Percentiles rank a stretch among this genome's conserved stretches.
phyloP scores from a whole-genome alignment of 2,888 invertebrate genomes.

The Campoplex nolae region DNA sequence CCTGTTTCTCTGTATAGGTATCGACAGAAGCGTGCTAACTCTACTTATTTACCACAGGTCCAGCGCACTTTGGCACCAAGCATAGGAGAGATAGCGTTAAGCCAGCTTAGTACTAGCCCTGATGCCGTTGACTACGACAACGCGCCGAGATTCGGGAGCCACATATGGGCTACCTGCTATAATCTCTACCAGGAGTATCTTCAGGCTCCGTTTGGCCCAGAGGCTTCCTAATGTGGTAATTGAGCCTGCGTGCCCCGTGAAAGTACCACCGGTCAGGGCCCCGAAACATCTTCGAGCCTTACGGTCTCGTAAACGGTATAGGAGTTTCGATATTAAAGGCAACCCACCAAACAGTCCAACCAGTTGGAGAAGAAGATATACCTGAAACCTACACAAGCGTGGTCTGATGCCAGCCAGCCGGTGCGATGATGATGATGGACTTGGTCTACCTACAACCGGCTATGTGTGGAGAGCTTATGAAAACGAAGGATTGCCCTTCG shows the following conservation, averaged over 20 bases:
- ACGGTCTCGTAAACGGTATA: not conserved
- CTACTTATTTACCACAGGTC: not conserved
- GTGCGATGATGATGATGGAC: conserved; percentile 59
- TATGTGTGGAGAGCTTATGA: conserved; percentile 3
- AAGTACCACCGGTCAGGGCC: conserved; percentile 47
- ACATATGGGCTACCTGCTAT: conserved; percentile 25
- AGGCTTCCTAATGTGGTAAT: conserved; percentile 67
- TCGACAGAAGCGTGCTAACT: not conserved
- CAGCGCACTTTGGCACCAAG: not conserved
- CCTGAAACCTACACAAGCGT: not conserved
- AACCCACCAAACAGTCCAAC: not conserved
- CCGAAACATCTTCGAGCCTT: not conserved
- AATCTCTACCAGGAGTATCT: conserved; percentile 6
- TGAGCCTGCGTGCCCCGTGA: conserved; percentile 64
- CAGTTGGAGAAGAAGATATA: conserved; percentile 7
- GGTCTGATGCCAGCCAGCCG: conserved; percentile 15
- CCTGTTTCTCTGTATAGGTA: not conserved
- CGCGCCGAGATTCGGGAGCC: conserved; percentile 51
- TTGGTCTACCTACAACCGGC: too few relatives aligned
- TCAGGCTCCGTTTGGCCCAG: conserved; percentile 46
- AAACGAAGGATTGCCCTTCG: conserved; percentile 35
- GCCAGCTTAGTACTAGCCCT: not conserved
- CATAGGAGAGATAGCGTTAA: conserved; percentile 14
- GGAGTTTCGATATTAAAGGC: not conserved
- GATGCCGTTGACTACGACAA: conserved; percentile 4